Base-by-base conservation (phyloP, 1,140 invertebrate genomes). In the Mylabris phalerata region DNA sequence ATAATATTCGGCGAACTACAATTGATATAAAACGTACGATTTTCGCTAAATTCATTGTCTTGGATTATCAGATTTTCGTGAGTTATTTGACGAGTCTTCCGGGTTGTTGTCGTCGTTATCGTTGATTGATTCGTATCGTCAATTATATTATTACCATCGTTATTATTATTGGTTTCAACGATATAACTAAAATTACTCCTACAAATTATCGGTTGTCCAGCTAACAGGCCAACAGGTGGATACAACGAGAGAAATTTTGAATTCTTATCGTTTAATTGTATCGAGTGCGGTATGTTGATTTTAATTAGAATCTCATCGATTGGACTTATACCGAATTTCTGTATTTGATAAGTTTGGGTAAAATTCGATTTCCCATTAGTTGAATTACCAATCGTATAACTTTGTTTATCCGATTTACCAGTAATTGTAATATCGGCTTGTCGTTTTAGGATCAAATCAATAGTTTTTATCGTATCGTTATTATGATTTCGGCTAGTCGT, bases 281-380 rank as follows among this genome's bases (percentile, higher is more conserved):
- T 67, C 5, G 60, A 71, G 7, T 54, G 43, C 9, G 76, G 76
- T 7, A 77, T 59, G 7, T 55, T 62, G 27, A 77, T 48, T 19
- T 44, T 64, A 3, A 77, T 10, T 27, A 52, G 6, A 4, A 66
- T 67, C 57, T 73, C 62, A 5, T 75, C 59, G 6, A 76, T 68
- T 9, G 73, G 69, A 70, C 74, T 78, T 1, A 47, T 44, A 24
- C 75, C 76, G 50, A 74, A 73, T 60, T 76, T 77, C 60, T 74
- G 71, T 13, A 78, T 66, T 57, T 75, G 70, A 50, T 65, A 60
- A 13, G 57, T 60, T 48, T 58, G 55, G 5, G 44, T 48, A 13
- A 51, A 52, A 38, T 59, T 57, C 27, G 54, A 19, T 57, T 47
- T 52, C 2, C 52, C 57, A 46, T 61, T 32, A 10, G 58, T 50